A percentile compares a stretch with the other conserved stretches of the same genome.
Conservation (phyloP, 2,888 invertebrate species). For the Eupithecia subfuscata region DNA sequence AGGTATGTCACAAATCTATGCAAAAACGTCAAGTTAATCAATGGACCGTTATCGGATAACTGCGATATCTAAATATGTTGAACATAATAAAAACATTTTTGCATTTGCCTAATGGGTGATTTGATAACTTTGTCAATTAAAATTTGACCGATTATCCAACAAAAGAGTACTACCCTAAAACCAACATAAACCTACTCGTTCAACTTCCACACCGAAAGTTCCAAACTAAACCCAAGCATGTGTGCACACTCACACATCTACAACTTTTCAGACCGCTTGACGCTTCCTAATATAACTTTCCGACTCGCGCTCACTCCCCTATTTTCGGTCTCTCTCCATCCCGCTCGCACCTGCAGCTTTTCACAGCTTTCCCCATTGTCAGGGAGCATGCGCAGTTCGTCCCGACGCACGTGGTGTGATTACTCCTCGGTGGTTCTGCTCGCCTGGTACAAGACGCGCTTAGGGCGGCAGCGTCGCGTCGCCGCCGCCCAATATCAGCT, state of each 20-base stretch:
- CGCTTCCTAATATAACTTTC: conserved; percentile 75
- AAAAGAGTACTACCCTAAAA: neutral
- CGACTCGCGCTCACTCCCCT: conserved; percentile 65
- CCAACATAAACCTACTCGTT: conserved; percentile 1
- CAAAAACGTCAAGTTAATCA: neutral
- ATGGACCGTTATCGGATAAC: neutral
- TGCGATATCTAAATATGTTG: neutral
- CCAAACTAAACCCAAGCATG: conserved; percentile 16
- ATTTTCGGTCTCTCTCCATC: conserved; percentile 63
- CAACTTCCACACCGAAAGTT: conserved; percentile 29
- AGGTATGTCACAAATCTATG: neutral
- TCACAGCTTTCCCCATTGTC: conserved; percentile 67
- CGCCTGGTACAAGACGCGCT: conserved; percentile 82
- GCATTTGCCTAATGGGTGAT: neutral
- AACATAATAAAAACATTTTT: neutral
- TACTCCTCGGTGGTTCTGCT: conserved; percentile 64
- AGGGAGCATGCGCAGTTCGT: conserved; percentile 74
- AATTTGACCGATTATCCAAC: neutral
- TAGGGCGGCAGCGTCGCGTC: conserved; percentile 81
- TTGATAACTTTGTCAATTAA: neutral
- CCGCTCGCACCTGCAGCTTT: conserved; percentile 67
- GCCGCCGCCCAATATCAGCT: conserved; percentile 75
- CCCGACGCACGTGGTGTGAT: conserved; percentile 70
- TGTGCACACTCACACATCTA: conserved; percentile 53
- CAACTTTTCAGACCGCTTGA: conserved; percentile 81